A percentile compares a stretch with the other conserved stretches of the same genome.
phyloP scores from a whole-genome alignment of 2,113 vertebrate genomes.

The Platysternon megacephalum region DNA sequence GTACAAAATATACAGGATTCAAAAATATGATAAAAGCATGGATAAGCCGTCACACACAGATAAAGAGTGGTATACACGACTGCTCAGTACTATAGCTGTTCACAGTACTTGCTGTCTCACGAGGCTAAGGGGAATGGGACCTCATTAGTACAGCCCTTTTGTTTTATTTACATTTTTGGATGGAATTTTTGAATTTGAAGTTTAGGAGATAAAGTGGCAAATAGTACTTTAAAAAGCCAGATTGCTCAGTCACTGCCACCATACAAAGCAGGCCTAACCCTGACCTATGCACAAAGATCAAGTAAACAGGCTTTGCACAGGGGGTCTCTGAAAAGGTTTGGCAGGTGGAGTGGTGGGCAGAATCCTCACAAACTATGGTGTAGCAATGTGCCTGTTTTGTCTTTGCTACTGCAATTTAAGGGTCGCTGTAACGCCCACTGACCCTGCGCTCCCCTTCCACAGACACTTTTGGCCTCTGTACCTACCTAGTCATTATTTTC shows the following conservation, averaged over 20 bases:
- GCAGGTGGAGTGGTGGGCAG: background rate
- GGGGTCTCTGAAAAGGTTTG: background rate
- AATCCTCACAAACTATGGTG: background rate
- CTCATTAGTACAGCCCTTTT: slow-evolving; percentile 32
- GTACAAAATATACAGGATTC: slow-evolving; percentile 24
- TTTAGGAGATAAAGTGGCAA: no score
- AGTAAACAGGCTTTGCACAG: background rate
- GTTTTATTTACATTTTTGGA: slow-evolving; percentile 31
- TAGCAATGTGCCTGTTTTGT: no score
- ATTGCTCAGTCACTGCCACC: background rate
- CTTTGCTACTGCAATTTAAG: background rate
- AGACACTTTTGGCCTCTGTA: background rate
- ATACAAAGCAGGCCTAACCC: background rate
- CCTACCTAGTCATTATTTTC: background rate
- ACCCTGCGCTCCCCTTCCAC: background rate
- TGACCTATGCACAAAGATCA: background rate
- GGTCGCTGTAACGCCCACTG: background rate
- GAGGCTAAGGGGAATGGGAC: slow-evolving; percentile 50
- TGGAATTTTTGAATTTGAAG: background rate
- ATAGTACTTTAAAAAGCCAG: background rate
- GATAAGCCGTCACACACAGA: slow-evolving; percentile 31
- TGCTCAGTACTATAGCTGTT: background rate
- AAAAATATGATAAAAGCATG: slow-evolving; percentile 38
- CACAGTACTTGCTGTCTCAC: slow-evolving; percentile 62
- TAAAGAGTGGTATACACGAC: slow-evolving; percentile 39